Evolutionary conservation across 2,888 invertebrate species (phyloP), one percentile per base, ranked within the genome.

Genomic region (Acheta domesticus): DNA sequence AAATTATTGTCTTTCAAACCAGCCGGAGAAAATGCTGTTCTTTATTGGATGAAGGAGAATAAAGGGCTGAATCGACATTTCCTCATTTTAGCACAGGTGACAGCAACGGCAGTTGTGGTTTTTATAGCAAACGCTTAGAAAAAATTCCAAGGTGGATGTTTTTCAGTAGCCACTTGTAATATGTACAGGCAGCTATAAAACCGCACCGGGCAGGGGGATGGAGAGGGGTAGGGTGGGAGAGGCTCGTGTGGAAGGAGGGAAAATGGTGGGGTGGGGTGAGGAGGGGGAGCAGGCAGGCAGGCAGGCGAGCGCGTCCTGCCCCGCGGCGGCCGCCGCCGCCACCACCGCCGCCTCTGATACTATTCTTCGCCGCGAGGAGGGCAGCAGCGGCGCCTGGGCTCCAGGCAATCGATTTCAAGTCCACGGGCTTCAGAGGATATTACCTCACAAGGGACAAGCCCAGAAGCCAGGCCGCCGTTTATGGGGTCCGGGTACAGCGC

Each of bases 311-410:
- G 14, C 62, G 62, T n/a, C 62, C 16, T n/a, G 62, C 62, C n/a
- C 62, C n/a, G 16, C n/a, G n/a, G 62, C 62, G 62, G 14, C 62
- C 62, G 11, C 62, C 62, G 62, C 62, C n/a, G 36, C 62, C 62
- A 62, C 62, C n/a, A 36, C 36, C 36, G 36, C 36, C 62, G 36
- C 36, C 62, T 14, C 62, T 62, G 62, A 62, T 62, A n/a, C 62
- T 62, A 62, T 62, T 62, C 62, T 62, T 62, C 62, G 62, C 62
- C 62, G 62, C 62, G 62, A 62, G 62, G 62, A 62, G n/a, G n/a
- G 62, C 62, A 62, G 62, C 62, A 62, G 16, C 62, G n/a, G 16
- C 62, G 14, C n/a, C 16, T n/a, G 62, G 16, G 14, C 62, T n/a
- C 62, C 62, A n/a, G 62, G 62, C 16, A 14, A 62, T 62, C 62